These are phyloP conservation scores for Muscicapa adusta DNA, from an alignment of 2,113 vertebrate species.

Conservation along the genomic window DNA sequence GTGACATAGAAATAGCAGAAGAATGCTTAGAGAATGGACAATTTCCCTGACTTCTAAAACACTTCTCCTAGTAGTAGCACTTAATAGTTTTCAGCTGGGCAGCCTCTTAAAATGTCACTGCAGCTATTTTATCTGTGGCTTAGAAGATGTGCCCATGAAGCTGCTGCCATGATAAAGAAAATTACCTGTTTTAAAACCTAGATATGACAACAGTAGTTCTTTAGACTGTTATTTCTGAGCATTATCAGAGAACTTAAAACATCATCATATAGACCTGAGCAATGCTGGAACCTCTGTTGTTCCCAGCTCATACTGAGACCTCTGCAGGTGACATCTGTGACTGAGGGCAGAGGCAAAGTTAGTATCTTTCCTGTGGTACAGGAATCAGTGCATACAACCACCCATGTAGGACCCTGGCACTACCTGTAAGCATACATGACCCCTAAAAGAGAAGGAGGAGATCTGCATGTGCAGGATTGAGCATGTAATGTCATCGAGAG, in stretches of 20 bases:
- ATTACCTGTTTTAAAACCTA: background rate
- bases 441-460: background rate
- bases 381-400: background rate
- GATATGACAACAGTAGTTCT: background rate
- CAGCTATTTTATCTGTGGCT: background rate
- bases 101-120: background rate
- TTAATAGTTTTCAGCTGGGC: background rate
- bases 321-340: background rate
- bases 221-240: background rate
- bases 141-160: background rate
- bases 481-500: accelerated
- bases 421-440: background rate
- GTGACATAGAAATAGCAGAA: background rate
- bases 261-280: background rate
- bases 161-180: background rate
- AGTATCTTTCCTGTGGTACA: background rate
- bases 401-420: background rate
- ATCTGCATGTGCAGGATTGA: background rate
- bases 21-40: background rate
- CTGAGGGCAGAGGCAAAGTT: background rate
- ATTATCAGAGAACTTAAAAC: background rate
- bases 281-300: background rate
- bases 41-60: background rate
- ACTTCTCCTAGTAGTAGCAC: background rate
- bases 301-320: background rate